Percentiles rank a stretch among this genome's conserved stretches.
These are phyloP conservation scores for Cydia amplana DNA, from an alignment of 1,140 invertebrate species.

Conservation along the genomic window DNA sequence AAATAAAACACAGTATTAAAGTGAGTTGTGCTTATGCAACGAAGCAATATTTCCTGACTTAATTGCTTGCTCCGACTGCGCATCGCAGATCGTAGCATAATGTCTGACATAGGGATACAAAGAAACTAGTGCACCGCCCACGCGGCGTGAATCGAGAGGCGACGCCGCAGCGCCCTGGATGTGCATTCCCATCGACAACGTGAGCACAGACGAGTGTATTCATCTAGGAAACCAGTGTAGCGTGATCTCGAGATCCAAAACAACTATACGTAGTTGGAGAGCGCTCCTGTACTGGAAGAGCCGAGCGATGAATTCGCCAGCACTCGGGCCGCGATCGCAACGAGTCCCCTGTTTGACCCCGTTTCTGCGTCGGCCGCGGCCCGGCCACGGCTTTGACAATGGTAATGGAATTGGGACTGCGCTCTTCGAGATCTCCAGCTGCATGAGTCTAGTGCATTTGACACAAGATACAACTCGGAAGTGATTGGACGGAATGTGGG, in stretches of 20 bases:
- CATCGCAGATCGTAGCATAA: slow-evolving; percentile 18
- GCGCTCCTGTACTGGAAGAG: neutral
- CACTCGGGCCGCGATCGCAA: neutral
- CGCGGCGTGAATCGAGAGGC: slow-evolving; percentile 57
- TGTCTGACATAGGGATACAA: slow-evolving; percentile 22
- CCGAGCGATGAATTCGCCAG: neutral
- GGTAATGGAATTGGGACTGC: slow-evolving; percentile 28
- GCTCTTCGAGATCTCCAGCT: slow-evolving; percentile 17
- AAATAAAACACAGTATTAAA: neutral
- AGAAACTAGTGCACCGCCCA: slow-evolving; percentile 50
- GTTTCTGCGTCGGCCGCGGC: slow-evolving; percentile 14
- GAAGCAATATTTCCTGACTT: neutral
- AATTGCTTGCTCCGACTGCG: neutral
- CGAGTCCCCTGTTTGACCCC: slow-evolving; percentile 5
- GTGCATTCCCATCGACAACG: neutral
- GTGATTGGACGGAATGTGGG: neutral
- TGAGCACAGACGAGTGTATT: neutral
- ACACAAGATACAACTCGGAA: neutral
- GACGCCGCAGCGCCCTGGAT: slow-evolving; percentile 41
- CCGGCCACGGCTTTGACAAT: slow-evolving; percentile 29
- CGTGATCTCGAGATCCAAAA: neutral
- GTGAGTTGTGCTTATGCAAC: neutral
- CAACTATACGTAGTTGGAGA: neutral
- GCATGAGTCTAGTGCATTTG: neutral
- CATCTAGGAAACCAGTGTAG: neutral